These are phyloP conservation scores for Spondyliosoma cantharus DNA, from an alignment of 2,797 vertebrate genomes.

Conservation along the genomic window DNA sequence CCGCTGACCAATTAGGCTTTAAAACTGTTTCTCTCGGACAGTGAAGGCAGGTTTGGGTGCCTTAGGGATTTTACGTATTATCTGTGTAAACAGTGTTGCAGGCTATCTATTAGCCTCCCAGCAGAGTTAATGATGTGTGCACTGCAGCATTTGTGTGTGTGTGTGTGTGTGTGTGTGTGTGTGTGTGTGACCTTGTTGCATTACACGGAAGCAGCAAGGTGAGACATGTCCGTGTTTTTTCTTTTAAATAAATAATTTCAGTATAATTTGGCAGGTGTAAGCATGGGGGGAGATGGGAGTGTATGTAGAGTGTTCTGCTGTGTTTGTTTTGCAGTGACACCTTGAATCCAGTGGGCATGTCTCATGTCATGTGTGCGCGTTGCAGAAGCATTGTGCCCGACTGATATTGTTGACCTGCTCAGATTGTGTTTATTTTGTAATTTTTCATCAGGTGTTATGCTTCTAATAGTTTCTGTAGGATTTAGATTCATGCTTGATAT, in stretches of 20 bases:
- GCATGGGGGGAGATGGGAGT: not conserved
- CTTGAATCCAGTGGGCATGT: no score
- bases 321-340: not conserved
- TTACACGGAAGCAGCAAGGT: conserved; percentile 7
- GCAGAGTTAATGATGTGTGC: conserved; percentile 54
- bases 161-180: conserved; percentile 1
- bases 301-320: not conserved
- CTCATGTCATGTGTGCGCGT: no score
- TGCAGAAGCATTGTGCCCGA: no score
- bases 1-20: conserved; percentile 58
- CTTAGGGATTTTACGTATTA: conserved; percentile 55
- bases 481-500: no score
- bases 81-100: conserved; percentile 60
- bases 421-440: no score
- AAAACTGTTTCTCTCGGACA: conserved; percentile 46
- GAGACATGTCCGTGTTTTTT: conserved; percentile 6
- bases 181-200: conserved; percentile 22
- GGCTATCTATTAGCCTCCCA: conserved; percentile 52
- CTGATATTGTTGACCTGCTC: no score
- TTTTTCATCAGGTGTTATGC: no score
- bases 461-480: no score
- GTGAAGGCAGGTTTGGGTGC: conserved; percentile 50
- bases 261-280: not conserved
- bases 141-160: not conserved
- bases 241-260: conserved; percentile 23